These are phyloP conservation scores for Gadus macrocephalus DNA, from an alignment of 2,113 vertebrate species.

Conservation along the genomic window DNA sequence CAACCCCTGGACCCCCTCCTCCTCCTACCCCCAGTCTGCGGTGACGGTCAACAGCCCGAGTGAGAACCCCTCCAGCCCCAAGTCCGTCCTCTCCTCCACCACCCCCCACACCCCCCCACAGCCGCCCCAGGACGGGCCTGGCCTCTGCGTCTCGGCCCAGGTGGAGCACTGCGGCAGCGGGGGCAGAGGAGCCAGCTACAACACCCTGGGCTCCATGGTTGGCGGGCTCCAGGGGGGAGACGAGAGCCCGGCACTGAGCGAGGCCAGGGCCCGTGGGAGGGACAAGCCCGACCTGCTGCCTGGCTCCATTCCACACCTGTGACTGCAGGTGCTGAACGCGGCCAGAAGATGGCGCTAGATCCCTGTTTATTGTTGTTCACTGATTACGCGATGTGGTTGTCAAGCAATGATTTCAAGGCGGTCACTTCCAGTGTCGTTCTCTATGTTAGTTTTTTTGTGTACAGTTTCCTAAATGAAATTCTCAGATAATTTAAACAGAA, in stretches of 20 bases:
- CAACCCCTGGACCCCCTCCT: neutral
- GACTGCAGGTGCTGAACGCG: neutral
- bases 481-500: too few species aligned
- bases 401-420: too few species aligned
- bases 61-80: conserved; percentile 52
- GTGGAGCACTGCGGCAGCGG: conserved; percentile 27
- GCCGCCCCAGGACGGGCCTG: conserved; percentile 18
- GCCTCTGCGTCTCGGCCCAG: conserved; percentile 28
- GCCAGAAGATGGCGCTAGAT: too few species aligned
- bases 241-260: conserved; percentile 1
- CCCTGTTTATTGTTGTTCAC: too few species aligned
- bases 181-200: neutral
- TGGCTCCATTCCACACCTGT: conserved; percentile 39
- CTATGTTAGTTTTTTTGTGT: too few species aligned
- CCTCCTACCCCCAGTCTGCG: conserved; percentile 27
- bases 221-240: conserved; percentile 37
- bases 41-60: conserved; percentile 47
- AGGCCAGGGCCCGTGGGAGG: neutral
- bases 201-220: conserved; percentile 38
- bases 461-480: too few species aligned
- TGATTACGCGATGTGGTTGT: too few species aligned
- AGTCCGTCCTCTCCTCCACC: conserved; percentile 30
- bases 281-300: conserved; percentile 56
- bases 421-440: too few species aligned
- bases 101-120: conserved; percentile 11